Evolutionary conservation across 2,888 invertebrate genomes (phyloP), one percentile per base, ranked within the genome.

Genomic region (Chaitophorus viminalis): DNA sequence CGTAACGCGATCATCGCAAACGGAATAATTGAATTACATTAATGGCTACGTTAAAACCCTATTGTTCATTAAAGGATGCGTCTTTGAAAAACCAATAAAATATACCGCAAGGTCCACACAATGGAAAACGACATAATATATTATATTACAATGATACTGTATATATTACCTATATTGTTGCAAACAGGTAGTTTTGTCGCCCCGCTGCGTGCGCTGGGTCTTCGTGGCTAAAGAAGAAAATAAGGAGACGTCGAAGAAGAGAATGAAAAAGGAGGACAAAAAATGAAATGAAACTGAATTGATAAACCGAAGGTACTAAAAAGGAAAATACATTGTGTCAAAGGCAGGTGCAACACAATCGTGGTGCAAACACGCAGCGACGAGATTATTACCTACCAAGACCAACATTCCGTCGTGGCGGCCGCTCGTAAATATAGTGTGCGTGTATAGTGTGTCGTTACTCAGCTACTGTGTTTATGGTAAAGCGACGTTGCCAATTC

Each of bases 291-390:
- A 14, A 70, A 70, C 11, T 11, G 31, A 70, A 70, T 70, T 29
- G 31, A 70, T 31, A 60, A 60, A 60, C 60, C 60, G 70, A 68
- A 81, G 18, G 31, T 5, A 36, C 36, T 74, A 74, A 82, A 82
- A 74, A 74, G n/a, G 74, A 54, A 82, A 82, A 52, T 33, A 82
- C 52, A 82, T 54, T 52, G 70, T 70, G 52, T 52, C 82, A 72
- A 72, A 82, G 72, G 82, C 82, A 82, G 82, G 82, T 82, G 82
- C 70, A 82, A 82, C 52, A 77, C 52, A n/a, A 72, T 52, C 52
- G 54, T 72, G 68, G 29, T 68, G 25, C 54, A 25, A 52, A 72
- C 52, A 46, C 31, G 52, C 33, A 25, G 17, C n/a, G 39, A 39
- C 39, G 33, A 72, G 46, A 33, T 72, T 72, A 72, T 21, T 33